Percentiles rank a stretch among this genome's conserved stretches.
phyloP scores from a whole-genome alignment of 2,113 vertebrate genomes.

The Haemorhous mexicanus region DNA sequence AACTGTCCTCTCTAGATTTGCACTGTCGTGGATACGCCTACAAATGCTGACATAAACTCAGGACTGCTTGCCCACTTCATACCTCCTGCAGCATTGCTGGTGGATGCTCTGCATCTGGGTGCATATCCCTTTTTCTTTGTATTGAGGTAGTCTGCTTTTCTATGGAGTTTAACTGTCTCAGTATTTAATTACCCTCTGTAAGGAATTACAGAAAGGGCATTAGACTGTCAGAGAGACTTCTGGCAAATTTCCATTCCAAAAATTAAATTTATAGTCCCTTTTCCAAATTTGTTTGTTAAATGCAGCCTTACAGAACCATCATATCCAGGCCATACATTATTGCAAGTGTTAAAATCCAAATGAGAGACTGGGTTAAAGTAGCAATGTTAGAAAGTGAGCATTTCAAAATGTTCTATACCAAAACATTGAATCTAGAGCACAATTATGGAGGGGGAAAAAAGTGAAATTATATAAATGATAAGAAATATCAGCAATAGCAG shows the following conservation, averaged over 20 bases:
- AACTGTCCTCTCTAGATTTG: neutral
- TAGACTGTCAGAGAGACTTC: neutral
- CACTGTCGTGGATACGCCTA: neutral
- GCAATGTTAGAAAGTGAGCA: neutral
- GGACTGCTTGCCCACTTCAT: neutral
- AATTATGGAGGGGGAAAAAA: neutral
- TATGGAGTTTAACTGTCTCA: neutral
- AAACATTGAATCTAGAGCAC: neutral
- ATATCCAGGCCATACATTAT: neutral
- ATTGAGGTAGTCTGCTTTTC: neutral
- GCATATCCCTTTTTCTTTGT: accelerated
- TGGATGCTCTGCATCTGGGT: neutral
- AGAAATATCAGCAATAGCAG: neutral
- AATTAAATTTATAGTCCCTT: neutral
- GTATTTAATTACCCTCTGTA: neutral
- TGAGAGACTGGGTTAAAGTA: neutral
- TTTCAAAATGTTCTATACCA: neutral
- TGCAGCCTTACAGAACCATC: neutral
- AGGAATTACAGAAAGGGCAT: neutral
- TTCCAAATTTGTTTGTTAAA: neutral
- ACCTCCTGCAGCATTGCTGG: neutral
- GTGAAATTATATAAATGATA: neutral
- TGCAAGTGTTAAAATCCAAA: neutral
- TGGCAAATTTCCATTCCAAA: neutral
- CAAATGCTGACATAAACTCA: neutral